Evolutionary conservation across 2,797 vertebrate genomes (phyloP), one percentile per base, ranked within the genome.

Genomic region (Pseudochromis fuscus): DNA sequence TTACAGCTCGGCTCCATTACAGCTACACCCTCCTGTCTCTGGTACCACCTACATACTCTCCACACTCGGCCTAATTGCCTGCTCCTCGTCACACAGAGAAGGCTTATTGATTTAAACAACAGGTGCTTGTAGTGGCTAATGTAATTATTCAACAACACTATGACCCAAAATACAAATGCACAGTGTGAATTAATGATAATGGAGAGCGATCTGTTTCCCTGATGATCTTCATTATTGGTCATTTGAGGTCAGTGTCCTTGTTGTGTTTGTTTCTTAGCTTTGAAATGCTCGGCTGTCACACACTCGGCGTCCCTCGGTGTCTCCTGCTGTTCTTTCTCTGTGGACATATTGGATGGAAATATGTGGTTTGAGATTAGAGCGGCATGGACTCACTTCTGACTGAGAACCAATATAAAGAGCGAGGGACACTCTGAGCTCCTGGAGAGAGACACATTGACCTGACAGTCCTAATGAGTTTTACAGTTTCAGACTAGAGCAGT

Each of bases 21-120:
- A 81, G 77, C 76, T 40, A 57, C 35, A 60, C 65, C 21, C 44
- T 51, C 35, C 27, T 56, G 56, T 49, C 28, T 78, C 61, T 57
- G 53, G 50, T 49, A 28, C 59, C 86, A 72, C 85, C 88, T 70
- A 88, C 85, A 70, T 73, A 33, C 30, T 66, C 67, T 42, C 67
- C 48, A 71, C 58, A 56, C 33, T 57, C 58, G 37, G 24, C 18
- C 33, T 81, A 81, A 88, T 81, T 84, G 68, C 50, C 53, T 27
- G 9, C 64, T 73, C 49, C 23, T 78, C 67, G 40, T 83, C 60
- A 79, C 72, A 73, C 21, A 42, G 33, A 55, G 58, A 72, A 31
- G 16, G 75, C 55, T 84, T 70, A 91, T 84, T 84, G 83, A 87
- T 84, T 85, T 69, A 79, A 87, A 80, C 63, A 73, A 71, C 62